Evolutionary conservation across 2,797 vertebrate genomes (phyloP).

Genomic region (Philypnodon macrostomus): DNA sequence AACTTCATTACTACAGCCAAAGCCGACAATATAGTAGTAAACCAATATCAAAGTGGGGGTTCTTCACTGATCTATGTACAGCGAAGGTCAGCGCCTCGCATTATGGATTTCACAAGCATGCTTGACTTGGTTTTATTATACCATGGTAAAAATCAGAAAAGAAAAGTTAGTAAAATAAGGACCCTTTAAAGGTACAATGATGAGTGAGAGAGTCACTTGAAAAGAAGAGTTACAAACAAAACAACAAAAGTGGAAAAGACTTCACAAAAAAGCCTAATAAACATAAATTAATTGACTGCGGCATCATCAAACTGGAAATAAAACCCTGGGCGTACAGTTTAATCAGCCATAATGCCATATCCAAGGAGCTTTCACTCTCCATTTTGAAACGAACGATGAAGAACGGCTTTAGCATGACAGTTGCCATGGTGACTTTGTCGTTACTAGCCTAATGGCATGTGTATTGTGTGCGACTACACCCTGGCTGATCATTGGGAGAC

Average conservation of each 20-base stretch:
- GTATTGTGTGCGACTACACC: conserved; percentile 47
- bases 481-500: conserved; percentile 54
- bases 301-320: conserved; percentile 51
- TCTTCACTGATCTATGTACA: no score
- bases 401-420: conserved; percentile 62
- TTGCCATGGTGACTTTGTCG: conserved; percentile 72
- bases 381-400: conserved; percentile 51
- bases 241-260: conserved; percentile 3
- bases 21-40: no score
- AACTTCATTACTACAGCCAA: no score
- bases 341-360: conserved; percentile 61
- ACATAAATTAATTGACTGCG: conserved; percentile 13
- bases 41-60: no score
- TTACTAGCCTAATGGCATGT: conserved; percentile 65
- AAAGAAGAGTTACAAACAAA: neutral
- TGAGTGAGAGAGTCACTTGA: conserved; percentile 1
- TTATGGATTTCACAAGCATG: no score
- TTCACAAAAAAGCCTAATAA: conserved; percentile 17
- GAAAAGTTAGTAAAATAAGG: no score
- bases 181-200: no score
- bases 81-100: no score
- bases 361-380: conserved; percentile 37
- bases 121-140: no score
- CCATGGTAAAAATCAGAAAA: no score
- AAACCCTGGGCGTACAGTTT: conserved; percentile 44